A percentile compares a stretch with the other conserved stretches of the same genome.
These are phyloP conservation scores for Apolygus lucorum DNA, from an alignment of 1,140 invertebrate species.

Conservation along the genomic window DNA sequence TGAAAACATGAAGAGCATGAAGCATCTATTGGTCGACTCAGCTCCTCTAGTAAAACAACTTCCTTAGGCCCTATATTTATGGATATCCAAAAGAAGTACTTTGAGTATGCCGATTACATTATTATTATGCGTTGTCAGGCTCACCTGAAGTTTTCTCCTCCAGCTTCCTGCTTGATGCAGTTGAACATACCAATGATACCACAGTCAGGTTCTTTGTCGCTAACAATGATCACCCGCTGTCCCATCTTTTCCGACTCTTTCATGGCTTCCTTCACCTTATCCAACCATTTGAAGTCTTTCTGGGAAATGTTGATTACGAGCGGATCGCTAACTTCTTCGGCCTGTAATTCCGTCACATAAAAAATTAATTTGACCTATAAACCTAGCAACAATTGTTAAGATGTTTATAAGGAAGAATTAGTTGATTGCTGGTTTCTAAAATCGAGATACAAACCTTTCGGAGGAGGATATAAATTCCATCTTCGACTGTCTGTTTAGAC, in stretches of 20 bases:
- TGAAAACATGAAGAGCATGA: too few species aligned
- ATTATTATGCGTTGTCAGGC: too few species aligned
- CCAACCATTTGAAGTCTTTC: conserved; percentile 71
- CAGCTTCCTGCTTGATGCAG: conserved; percentile 76
- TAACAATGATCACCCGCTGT: conserved; percentile 60
- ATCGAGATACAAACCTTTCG: conserved; percentile 39
- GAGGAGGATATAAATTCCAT: conserved; percentile 51
- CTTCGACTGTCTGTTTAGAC: conserved; percentile 48
- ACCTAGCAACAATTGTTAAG: neutral
- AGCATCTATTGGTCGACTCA: too few species aligned
- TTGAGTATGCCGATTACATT: too few species aligned
- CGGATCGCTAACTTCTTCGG: conserved; percentile 30
- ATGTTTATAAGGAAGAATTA: neutral
- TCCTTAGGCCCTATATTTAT: too few species aligned
- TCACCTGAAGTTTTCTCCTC: conserved; percentile 64
- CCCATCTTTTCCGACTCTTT: conserved; percentile 48
- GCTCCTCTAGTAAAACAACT: too few species aligned
- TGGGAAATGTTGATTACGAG: conserved; percentile 51
- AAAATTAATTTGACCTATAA: neutral
- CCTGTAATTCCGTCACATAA: too few species aligned
- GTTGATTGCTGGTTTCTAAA: neutral
- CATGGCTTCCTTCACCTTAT: conserved; percentile 61
- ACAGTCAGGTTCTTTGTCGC: conserved; percentile 53
- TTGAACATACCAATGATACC: conserved; percentile 82
- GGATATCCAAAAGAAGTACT: too few species aligned